Evolutionary conservation across 2,888 invertebrate species (phyloP).

Genomic region (Eupithecia subumbrata): DNA sequence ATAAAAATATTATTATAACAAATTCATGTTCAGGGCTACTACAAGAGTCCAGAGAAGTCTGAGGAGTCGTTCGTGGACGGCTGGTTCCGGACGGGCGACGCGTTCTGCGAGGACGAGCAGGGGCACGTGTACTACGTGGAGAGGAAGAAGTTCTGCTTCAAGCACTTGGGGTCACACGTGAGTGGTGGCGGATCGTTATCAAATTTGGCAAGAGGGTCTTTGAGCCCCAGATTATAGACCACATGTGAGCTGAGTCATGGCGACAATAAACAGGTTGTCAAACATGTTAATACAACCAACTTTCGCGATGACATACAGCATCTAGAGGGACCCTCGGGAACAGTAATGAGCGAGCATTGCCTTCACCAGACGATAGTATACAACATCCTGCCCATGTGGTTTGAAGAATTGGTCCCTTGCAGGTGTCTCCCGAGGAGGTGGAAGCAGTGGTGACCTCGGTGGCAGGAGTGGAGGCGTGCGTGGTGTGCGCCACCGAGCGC

Average conservation of each 20-base stretch:
- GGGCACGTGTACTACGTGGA: background rate
- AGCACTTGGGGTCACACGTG: background rate
- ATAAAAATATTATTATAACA: background rate
- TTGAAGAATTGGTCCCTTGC: background rate
- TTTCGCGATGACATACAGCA: background rate
- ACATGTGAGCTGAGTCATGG: background rate
- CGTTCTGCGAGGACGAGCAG: constrained; percentile 4
- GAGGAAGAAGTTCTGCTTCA: constrained; percentile 14
- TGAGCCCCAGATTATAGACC: background rate
- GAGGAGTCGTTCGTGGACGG: background rate
- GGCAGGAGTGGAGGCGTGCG: constrained; percentile 8
- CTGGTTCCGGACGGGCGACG: constrained; percentile 11
- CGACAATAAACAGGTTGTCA: background rate
- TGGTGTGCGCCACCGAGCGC: constrained; percentile 1
- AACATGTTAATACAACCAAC: background rate
- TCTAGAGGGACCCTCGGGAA: background rate
- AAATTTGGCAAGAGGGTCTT: background rate
- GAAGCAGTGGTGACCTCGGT: background rate
- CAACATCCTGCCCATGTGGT: background rate
- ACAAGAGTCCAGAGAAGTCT: background rate
- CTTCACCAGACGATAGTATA: background rate
- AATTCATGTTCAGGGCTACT: constrained; percentile 4
- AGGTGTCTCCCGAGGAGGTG: constrained; percentile 19
- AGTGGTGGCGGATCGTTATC: background rate
- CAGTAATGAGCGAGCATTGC: background rate